These are phyloP conservation scores for Phylloscopus trochilus DNA, from an alignment of 2,113 vertebrate species.

Conservation along the genomic window DNA sequence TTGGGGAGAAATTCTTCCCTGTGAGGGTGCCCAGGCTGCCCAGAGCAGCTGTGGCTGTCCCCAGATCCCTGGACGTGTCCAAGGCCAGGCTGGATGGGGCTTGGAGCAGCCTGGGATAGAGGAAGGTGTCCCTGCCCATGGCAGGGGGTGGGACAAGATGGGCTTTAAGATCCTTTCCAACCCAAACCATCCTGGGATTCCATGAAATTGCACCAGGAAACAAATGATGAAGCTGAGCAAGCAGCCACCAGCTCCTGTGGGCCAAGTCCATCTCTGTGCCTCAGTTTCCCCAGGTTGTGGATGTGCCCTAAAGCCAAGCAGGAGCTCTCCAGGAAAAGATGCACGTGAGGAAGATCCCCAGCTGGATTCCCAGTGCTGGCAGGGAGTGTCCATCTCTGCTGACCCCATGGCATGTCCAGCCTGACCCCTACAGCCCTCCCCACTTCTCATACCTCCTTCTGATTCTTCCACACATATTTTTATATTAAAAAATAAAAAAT, in stretches of 20 bases:
- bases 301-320: rapidly evolving
- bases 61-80: neutral
- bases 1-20: neutral
- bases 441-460: neutral
- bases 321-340: neutral
- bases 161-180: neutral
- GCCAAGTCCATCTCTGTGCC: rapidly evolving
- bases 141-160: rapidly evolving
- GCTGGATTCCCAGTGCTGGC: neutral
- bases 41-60: neutral
- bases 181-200: neutral
- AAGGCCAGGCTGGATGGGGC: rapidly evolving
- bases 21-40: rapidly evolving
- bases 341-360: neutral
- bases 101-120: rapidly evolving
- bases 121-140: neutral
- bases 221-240: neutral
- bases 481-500: neutral
- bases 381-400: neutral
- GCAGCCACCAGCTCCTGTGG: rapidly evolving
- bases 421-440: neutral
- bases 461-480: neutral
- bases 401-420: neutral
- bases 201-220: neutral
- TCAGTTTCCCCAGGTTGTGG: neutral